Base-by-base conservation (phyloP, 2,888 invertebrate genomes). In the Lasioglossum vierecki region DNA sequence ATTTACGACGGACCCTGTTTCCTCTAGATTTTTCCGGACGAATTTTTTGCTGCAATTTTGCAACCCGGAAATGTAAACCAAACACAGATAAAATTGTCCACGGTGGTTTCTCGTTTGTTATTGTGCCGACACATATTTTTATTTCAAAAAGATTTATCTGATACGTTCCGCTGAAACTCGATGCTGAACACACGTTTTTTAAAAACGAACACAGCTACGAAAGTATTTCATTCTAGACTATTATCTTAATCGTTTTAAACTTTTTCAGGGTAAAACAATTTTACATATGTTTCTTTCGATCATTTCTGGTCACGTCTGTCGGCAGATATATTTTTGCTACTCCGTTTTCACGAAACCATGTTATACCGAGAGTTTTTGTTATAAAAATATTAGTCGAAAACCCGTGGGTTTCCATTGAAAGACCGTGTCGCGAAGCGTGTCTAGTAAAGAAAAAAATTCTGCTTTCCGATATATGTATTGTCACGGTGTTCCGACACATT, bases 361-460 rank as follows among this genome's bases (percentile, higher is more conserved):
- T 26, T 30, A 26, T 15, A 6, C 26, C 15, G 63, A 1, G 30
- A 18, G 30, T 63, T 30, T 41, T 18, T 57, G 18, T 53, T 39
- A 49, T 41, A 39, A 18, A 22, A 82, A 70, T 70, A 60, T 71
- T 71, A 30, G 22, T 49, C n/a, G 13, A 18, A 9, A 18, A 44
- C 13, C 39, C 46, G 13, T 60, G 18, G 30, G 74, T 49, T 75
- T 71, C 18, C 73, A 18, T 41, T 39, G 57, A 73, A n/a, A 60
- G 6, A 30, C n/a, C 39, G 9, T 5, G 35, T 39, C 26, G 68
- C 15, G 30, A 44, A 44, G 41, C 13, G 22, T 35, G 13, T 4
- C 49, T 76, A 26, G 26, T 66, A 74, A 77, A 30, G n/a, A n/a
- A 30, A 84, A 44, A 83, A 77, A 83, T 77, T 74, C 68, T 6